Base-by-base conservation (phyloP, 2,113 vertebrate species). In the Gobiocypris rarus region DNA sequence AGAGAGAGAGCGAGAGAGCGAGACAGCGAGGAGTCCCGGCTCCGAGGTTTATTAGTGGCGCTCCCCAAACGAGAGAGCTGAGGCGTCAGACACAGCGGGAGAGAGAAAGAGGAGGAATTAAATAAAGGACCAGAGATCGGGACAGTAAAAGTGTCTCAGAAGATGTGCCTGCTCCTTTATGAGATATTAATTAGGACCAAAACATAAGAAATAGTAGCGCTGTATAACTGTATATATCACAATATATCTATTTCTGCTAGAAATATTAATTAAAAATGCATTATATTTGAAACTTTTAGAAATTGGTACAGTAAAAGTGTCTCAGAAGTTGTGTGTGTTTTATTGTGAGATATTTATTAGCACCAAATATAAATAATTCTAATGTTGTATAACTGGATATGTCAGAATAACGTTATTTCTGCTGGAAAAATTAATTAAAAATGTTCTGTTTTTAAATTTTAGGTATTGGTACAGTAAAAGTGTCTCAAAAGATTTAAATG, bases 11-110 rank as follows among this genome's bases (percentile, higher is more conserved):
- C 85, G 83, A 84, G 86, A 91, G 61, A 82, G 79, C 83, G 89
- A 89, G 90, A 90, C 88, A 79, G 86, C 89, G 91, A 88, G 86
- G 90, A 92, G 90, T 89, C 81, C 89, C 90, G 93, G 93, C 93
- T 93, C 93, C 93, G 89, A 84, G 87, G 88, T 93, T 92, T 94
- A 94, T 94, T 94, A 94, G 88, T 79, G 38, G 86, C 81, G 89
- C 87, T 90, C 89, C 91, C 91, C 89, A 89, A 92, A 92, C 83
- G 89, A 87, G 88, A 92, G 88, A 89, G 86, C 89, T 80, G 84
- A 70, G 93, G 92, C 92, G 91, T 93, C 92, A 91, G 89, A 86
- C 91, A 45, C 90, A 86, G 90, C 69, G 86, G 91, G 84, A 82
- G 84, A 75, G 67, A 81, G 85, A 82, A 43, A 82, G 70, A 87